These are phyloP conservation scores for Epiblema foenella DNA, from an alignment of 2,888 invertebrate genomes.

Conservation along the genomic window DNA sequence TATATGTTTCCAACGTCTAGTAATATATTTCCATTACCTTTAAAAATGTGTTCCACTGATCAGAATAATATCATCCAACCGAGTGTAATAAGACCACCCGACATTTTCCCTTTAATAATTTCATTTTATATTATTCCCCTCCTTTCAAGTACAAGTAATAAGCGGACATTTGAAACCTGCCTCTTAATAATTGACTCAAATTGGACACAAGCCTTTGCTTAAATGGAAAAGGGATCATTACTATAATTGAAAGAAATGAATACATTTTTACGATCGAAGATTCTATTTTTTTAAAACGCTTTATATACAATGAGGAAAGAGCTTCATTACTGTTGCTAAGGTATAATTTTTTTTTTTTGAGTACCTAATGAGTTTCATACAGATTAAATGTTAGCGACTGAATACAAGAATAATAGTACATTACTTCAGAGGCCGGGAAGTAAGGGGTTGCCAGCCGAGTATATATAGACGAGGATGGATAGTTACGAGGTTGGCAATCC, in stretches of 20 bases:
- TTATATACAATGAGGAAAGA: constrained; percentile 1
- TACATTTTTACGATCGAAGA: constrained; percentile 20
- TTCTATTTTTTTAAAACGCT: constrained; percentile 7
- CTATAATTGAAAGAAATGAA: constrained; percentile 28
- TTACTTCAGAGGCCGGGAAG: too few relatives aligned
- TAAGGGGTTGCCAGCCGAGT: too few relatives aligned
- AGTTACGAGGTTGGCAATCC: too few relatives aligned
- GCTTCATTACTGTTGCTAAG: background rate
- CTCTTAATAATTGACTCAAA: constrained; percentile 55
- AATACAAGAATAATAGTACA: too few relatives aligned
- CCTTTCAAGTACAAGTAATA: constrained; percentile 20
- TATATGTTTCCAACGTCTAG: too few relatives aligned
- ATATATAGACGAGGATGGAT: too few relatives aligned
- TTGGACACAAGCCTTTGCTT: constrained; percentile 56
- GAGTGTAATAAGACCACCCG: background rate
- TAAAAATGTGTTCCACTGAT: too few relatives aligned
- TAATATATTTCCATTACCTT: too few relatives aligned
- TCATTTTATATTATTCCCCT: constrained; percentile 22
- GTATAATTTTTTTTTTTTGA: background rate
- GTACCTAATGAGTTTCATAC: background rate
- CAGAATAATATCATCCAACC: background rate
- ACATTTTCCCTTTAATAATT: constrained; percentile 6
- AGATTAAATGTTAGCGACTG: background rate
- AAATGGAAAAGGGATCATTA: constrained; percentile 40
- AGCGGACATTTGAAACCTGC: constrained; percentile 47